Conservation (phyloP, 1,140 invertebrate species). For the Dendroctonus ponderosae region DNA sequence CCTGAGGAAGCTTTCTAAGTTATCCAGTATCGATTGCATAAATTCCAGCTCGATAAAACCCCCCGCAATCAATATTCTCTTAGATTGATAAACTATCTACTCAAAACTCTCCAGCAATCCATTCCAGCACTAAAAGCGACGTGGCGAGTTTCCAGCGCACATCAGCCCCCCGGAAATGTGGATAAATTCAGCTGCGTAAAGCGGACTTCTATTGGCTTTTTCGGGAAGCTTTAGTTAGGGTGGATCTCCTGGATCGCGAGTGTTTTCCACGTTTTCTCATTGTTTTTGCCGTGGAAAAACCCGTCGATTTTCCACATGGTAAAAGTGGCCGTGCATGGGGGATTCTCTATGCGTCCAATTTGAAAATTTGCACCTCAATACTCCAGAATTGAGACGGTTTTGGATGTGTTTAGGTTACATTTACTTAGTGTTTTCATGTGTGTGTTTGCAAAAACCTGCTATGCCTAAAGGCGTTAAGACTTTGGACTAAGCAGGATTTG, state of each 20-base stretch:
- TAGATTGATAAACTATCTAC: neutral
- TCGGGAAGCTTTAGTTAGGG: conserved; percentile 43
- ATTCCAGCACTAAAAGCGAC: conserved; percentile 5
- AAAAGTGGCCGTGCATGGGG: too few relatives aligned
- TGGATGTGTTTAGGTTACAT: neutral
- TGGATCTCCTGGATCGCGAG: conserved; percentile 39
- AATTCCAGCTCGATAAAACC: too few relatives aligned
- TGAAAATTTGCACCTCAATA: too few relatives aligned
- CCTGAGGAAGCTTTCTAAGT: too few relatives aligned
- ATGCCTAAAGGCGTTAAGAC: neutral
- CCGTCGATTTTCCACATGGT: neutral
- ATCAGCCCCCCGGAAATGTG: conserved; percentile 23
- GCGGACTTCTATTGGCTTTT: conserved; percentile 46
- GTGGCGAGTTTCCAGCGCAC: conserved; percentile 15
- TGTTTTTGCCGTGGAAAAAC: too few relatives aligned
- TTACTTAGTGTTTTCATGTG: neutral
- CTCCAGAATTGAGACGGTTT: too few relatives aligned
- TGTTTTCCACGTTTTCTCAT: neutral
- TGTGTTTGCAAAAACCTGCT: neutral
- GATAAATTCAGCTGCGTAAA: conserved; percentile 38
- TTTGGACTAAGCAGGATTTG: too few relatives aligned
- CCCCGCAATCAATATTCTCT: too few relatives aligned
- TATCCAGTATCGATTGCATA: too few relatives aligned
- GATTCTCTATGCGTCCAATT: too few relatives aligned
- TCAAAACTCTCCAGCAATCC: conserved; percentile 4